Percentiles rank a stretch among this genome's conserved stretches.
phyloP scores from a whole-genome alignment of 1,140 invertebrate species.

The Drosophila melanica region DNA sequence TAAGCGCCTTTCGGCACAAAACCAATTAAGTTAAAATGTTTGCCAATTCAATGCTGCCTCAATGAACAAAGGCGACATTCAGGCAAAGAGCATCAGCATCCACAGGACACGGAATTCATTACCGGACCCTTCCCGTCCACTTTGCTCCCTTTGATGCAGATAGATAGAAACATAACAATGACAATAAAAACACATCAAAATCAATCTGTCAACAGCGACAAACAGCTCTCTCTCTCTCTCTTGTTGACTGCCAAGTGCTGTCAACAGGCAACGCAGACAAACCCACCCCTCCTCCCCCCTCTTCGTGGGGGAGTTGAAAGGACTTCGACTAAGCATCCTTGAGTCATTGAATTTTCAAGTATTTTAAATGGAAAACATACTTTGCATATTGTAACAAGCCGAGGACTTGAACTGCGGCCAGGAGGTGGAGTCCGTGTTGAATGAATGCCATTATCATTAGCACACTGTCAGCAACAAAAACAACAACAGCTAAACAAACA shows the following conservation, averaged over 20 bases:
- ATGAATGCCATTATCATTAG: slow-evolving; percentile 69
- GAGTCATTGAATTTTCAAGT: slow-evolving; percentile 60
- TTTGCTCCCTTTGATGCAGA: slow-evolving; percentile 2
- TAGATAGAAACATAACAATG: slow-evolving; percentile 64
- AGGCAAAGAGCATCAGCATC: slow-evolving; percentile 3
- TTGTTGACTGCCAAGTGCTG: slow-evolving; percentile 44
- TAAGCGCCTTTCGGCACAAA: slow-evolving; percentile 57
- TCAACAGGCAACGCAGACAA: slow-evolving; percentile 31
- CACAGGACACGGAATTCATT: neutral
- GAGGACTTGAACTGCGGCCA: neutral
- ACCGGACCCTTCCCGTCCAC: neutral
- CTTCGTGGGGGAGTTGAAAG: neutral
- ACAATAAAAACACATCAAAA: slow-evolving; percentile 82
- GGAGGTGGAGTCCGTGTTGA: slow-evolving; percentile 14
- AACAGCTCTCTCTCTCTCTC: slow-evolving; percentile 4
- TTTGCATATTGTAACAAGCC: slow-evolving; percentile 34
- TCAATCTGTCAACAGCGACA: slow-evolving; percentile 78
- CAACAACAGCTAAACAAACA: slow-evolving; percentile 5
- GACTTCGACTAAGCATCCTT: neutral
- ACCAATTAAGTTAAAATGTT: slow-evolving; percentile 79
- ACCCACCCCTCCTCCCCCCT: slow-evolving; percentile 1
- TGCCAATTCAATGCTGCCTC: slow-evolving; percentile 31
- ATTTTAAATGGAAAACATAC: slow-evolving; percentile 68
- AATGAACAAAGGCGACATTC: slow-evolving; percentile 28
- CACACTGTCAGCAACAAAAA: slow-evolving; percentile 33